Evolutionary conservation across 2,888 invertebrate genomes (phyloP).

Genomic region (Brachylomia viminalis): DNA sequence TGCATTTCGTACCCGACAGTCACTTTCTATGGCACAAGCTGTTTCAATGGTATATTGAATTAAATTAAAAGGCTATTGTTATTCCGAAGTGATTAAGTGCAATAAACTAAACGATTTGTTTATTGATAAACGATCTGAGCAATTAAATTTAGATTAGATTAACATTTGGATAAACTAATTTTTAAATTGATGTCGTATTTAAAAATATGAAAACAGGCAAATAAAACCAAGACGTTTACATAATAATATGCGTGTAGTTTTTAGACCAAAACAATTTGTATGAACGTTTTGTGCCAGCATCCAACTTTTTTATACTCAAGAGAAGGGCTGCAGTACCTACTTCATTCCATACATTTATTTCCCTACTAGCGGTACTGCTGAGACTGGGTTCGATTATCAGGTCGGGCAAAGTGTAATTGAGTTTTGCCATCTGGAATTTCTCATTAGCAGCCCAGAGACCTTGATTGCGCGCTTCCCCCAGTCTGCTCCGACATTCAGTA

Average conservation of each 20-base stretch:
- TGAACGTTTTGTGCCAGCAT: neutral
- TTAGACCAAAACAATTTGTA: neutral
- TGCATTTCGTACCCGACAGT: slow-evolving; percentile 5
- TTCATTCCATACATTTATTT: neutral
- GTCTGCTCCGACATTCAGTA: neutral
- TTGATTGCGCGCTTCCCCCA: neutral
- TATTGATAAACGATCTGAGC: slow-evolving; percentile 32
- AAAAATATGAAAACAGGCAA: neutral
- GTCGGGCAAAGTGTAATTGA: neutral
- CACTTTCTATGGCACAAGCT: slow-evolving; percentile 33
- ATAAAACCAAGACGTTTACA: neutral
- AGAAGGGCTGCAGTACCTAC: neutral
- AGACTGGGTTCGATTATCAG: neutral
- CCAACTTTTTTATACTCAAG: neutral
- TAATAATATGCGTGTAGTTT: neutral
- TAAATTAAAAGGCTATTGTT: slow-evolving; percentile 50
- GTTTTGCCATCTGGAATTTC: neutral
- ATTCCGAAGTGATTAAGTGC: slow-evolving; percentile 38
- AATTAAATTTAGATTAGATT: slow-evolving; percentile 48
- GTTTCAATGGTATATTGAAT: slow-evolving; percentile 32
- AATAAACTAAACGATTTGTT: slow-evolving; percentile 52
- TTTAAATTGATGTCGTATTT: slow-evolving; percentile 1
- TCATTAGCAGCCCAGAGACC: neutral
- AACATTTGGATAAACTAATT: slow-evolving; percentile 8
- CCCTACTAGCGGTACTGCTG: neutral